These are phyloP conservation scores for Leucoraja erinaceus DNA, from an alignment of 2,113 vertebrate species.

Conservation along the genomic window DNA sequence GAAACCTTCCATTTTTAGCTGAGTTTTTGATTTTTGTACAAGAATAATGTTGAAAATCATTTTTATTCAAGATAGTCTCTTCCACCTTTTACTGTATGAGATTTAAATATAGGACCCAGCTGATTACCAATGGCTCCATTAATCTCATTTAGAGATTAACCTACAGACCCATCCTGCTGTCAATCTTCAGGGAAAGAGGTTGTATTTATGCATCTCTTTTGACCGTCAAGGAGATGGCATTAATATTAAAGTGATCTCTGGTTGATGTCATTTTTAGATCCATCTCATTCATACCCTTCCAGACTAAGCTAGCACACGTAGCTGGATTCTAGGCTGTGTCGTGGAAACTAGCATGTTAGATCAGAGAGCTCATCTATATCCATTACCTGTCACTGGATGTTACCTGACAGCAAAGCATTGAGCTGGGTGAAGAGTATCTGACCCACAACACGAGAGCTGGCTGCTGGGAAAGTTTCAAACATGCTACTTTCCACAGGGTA, in stretches of 20 bases:
- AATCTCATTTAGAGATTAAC: slow-evolving; percentile 19
- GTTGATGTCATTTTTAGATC: background rate
- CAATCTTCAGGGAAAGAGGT: background rate
- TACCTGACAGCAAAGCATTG: background rate
- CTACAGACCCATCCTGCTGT: background rate
- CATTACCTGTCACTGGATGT: background rate
- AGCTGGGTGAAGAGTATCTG: background rate
- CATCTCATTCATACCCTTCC: background rate
- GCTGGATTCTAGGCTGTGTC: too few species aligned
- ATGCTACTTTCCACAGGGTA: background rate
- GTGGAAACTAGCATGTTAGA: too few species aligned
- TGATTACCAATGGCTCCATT: background rate
- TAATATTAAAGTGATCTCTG: background rate
- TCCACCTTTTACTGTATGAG: background rate
- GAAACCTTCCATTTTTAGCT: background rate
- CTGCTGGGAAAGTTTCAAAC: background rate
- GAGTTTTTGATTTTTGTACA: background rate
- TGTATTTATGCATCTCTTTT: background rate
- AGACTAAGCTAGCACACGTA: background rate
- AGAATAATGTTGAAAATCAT: background rate
- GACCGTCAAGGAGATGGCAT: background rate
- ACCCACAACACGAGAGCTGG: background rate
- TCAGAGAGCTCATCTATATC: background rate
- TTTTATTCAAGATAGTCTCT: background rate
- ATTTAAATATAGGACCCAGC: background rate